Conservation (phyloP, 2,113 vertebrate species). For the Cyprinodon tularosa region DNA sequence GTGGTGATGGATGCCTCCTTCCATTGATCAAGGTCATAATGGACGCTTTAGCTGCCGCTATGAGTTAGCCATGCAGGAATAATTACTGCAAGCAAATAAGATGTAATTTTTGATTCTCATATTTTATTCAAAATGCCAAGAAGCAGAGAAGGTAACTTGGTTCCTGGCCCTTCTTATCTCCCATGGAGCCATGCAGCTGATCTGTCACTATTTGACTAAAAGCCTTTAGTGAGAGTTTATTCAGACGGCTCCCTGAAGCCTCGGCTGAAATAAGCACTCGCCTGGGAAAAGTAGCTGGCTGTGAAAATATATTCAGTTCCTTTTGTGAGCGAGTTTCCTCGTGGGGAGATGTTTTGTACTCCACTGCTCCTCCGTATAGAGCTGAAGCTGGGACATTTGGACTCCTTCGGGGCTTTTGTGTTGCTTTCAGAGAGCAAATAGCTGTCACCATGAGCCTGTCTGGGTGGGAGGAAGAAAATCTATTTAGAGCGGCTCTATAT, state of each 20-base stretch:
- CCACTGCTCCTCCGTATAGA: background rate
- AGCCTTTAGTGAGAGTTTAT: constrained; percentile 16
- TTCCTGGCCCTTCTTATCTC: background rate
- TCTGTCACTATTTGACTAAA: constrained; percentile 18
- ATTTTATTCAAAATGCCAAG: constrained; percentile 26
- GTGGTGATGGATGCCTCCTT: background rate
- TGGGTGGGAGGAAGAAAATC: background rate
- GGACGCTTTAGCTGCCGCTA: constrained; percentile 14
- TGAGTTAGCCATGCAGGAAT: constrained; percentile 21
- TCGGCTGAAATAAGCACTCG: background rate
- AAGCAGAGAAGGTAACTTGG: constrained; percentile 2
- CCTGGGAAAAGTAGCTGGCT: background rate
- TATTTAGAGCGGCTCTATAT: background rate
- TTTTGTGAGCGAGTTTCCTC: background rate
- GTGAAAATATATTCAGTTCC: background rate
- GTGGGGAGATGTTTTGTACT: background rate
- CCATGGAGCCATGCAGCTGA: constrained; percentile 1
- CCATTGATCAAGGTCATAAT: constrained; percentile 32
- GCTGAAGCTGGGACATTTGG: background rate
- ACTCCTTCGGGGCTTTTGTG: background rate
- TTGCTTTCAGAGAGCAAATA: constrained; percentile 8
- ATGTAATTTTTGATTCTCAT: constrained; percentile 12
- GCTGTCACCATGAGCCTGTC: background rate
- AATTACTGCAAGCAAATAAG: constrained; percentile 15
- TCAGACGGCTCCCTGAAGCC: constrained; percentile 1